phyloP scores from a whole-genome alignment of 2,113 vertebrate species.

The Daboia siamensis region DNA sequence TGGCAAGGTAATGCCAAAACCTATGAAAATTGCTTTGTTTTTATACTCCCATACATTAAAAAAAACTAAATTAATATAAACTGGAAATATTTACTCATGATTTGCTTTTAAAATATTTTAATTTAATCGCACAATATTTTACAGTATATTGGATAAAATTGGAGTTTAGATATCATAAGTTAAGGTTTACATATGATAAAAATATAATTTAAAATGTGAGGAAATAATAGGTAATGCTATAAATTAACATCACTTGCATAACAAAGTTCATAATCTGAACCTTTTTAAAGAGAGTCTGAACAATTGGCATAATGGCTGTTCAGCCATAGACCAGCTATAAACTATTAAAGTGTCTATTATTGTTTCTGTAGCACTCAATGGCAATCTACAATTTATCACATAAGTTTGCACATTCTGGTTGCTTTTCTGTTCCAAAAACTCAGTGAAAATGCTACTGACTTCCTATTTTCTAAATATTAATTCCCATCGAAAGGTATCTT shows the following conservation, averaged over 20 bases:
- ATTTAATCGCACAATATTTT: neutral
- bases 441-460: neutral
- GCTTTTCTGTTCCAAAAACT: neutral
- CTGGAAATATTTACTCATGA: slow-evolving; percentile 1
- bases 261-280: neutral
- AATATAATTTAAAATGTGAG: slow-evolving; percentile 3
- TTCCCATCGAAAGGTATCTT: neutral
- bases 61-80: slow-evolving; percentile 24
- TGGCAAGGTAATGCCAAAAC: slow-evolving; percentile 42
- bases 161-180: neutral
- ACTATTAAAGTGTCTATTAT: neutral
- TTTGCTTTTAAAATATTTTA: neutral
- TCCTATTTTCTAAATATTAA: neutral
- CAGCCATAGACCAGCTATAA: neutral
- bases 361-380: neutral
- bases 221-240: neutral
- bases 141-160: neutral
- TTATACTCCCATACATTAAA: slow-evolving; percentile 20
- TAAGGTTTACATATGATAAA: neutral
- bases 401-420: neutral
- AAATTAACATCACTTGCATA: neutral
- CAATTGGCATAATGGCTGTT: neutral
- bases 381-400: neutral
- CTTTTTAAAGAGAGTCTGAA: neutral
- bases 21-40: slow-evolving; percentile 40